Percentiles rank a stretch among this genome's conserved stretches.
phyloP scores from a whole-genome alignment of 2,888 invertebrate genomes.

The Rhamnusium bicolor region DNA sequence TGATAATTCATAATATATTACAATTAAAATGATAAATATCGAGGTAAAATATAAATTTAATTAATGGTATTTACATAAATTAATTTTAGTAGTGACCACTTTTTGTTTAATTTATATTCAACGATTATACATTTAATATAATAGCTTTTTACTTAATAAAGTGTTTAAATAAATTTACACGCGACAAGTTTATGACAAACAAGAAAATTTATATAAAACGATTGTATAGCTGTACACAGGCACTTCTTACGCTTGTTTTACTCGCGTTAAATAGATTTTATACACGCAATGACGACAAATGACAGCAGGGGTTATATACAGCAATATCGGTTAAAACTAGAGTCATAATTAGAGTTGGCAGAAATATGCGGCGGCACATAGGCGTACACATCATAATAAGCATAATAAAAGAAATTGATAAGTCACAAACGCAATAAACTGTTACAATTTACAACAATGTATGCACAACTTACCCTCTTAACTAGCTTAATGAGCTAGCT shows the following conservation, averaged over 20 bases:
- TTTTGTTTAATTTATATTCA: neutral
- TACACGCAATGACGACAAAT: neutral
- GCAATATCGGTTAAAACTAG: neutral
- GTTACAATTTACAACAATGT: too few relatives aligned
- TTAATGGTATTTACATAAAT: neutral
- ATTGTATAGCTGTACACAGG: neutral
- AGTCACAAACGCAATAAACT: too few relatives aligned
- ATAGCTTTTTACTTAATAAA: neutral
- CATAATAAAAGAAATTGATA: too few relatives aligned
- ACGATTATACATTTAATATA: neutral
- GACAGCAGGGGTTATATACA: neutral
- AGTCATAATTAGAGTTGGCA: neutral
- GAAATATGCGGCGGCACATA: too few relatives aligned
- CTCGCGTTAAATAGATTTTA: slow-evolving; percentile 4
- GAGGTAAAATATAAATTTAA: too few relatives aligned
- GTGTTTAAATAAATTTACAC: neutral
- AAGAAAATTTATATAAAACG: slow-evolving; percentile 1
- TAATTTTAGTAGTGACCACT: neutral
- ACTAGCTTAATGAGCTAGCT: too few relatives aligned
- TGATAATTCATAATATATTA: too few relatives aligned
- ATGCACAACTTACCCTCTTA: too few relatives aligned
- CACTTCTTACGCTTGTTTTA: neutral
- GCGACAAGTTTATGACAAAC: neutral
- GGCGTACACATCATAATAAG: too few relatives aligned
- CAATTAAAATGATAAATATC: too few relatives aligned